Evolutionary conservation across 1,140 invertebrate genomes (phyloP).

Genomic region (Ditylenchus dipsaci): DNA sequence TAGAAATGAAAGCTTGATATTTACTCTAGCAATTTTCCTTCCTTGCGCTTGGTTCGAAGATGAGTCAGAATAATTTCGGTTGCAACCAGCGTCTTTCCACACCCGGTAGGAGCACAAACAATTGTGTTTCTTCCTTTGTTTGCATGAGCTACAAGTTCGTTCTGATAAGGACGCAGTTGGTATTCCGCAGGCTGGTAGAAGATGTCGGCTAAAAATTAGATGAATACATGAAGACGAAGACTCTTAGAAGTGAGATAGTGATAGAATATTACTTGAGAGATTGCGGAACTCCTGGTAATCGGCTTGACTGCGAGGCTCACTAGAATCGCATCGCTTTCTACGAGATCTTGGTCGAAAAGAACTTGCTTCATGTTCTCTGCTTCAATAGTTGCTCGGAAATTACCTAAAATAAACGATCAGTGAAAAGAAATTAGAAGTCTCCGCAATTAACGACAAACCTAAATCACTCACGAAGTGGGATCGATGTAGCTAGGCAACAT

Average conservation of each 20-base stretch:
- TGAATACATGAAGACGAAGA: constrained; percentile 10
- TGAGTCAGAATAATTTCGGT: constrained; percentile 48
- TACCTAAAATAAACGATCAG: constrained; percentile 17
- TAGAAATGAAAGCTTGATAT: not conserved
- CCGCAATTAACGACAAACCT: too few species aligned
- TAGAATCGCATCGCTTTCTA: constrained; percentile 11
- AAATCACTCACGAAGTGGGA: constrained; percentile 14
- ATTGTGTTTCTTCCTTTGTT: constrained; percentile 47
- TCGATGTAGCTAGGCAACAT: constrained; percentile 19
- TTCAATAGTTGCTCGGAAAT: constrained; percentile 13
- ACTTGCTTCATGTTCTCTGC: not conserved
- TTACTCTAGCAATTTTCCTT: constrained; percentile 23
- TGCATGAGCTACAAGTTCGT: constrained; percentile 41
- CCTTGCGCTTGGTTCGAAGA: constrained; percentile 8
- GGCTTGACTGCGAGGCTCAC: constrained; percentile 18
- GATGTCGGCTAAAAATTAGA: constrained; percentile 12
- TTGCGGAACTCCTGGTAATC: constrained; percentile 17
- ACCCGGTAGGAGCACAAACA: constrained; percentile 53
- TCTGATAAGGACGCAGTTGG: constrained; percentile 38
- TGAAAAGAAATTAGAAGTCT: too few species aligned
- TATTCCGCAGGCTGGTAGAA: constrained; percentile 19
- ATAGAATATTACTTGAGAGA: not conserved
- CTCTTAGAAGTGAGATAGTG: constrained; percentile 1
- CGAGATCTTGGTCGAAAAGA: constrained; percentile 13
- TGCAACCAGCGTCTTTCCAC: constrained; percentile 51